Percentiles rank a stretch among this genome's conserved stretches.
phyloP scores from a whole-genome alignment of 2,888 invertebrate species.

The Stegophylla sp. region DNA sequence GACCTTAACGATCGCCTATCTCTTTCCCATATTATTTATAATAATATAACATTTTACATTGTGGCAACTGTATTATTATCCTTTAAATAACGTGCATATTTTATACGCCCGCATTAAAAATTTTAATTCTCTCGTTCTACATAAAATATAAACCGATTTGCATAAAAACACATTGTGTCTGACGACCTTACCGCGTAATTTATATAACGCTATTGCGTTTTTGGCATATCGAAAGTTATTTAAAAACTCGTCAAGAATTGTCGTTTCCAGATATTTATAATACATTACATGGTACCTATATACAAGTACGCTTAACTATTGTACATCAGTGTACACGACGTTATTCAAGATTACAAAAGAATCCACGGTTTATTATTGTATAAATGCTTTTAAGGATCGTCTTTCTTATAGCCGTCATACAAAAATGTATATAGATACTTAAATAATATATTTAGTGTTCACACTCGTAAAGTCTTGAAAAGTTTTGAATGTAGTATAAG shows the following conservation, averaged over 20 bases:
- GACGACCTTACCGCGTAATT: background rate
- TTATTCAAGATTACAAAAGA: too few species aligned
- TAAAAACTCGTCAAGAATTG: background rate
- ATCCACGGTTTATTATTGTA: too few species aligned
- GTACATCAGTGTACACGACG: background rate
- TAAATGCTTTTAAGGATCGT: too few species aligned
- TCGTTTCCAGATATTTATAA: background rate
- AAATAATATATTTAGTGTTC: too few species aligned
- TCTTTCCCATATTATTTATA: background rate
- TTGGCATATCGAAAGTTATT: background rate
- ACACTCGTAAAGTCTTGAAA: background rate
- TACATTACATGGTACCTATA: background rate
- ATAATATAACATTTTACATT: background rate
- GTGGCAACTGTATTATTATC: background rate
- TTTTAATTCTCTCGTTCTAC: conserved; percentile 15
- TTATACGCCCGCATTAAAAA: conserved; percentile 37
- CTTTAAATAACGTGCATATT: conserved; percentile 14
- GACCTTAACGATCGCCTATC: background rate
- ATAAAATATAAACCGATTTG: background rate
- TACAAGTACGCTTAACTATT: background rate
- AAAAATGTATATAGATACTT: too few species aligned
- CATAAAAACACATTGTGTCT: conserved; percentile 24
- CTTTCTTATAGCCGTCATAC: too few species aligned
- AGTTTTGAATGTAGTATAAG: background rate
- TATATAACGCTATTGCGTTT: background rate